These are phyloP conservation scores for Peromyscus maniculatus DNA, from an alignment of 2,113 vertebrate genomes.

Conservation along the genomic window DNA sequence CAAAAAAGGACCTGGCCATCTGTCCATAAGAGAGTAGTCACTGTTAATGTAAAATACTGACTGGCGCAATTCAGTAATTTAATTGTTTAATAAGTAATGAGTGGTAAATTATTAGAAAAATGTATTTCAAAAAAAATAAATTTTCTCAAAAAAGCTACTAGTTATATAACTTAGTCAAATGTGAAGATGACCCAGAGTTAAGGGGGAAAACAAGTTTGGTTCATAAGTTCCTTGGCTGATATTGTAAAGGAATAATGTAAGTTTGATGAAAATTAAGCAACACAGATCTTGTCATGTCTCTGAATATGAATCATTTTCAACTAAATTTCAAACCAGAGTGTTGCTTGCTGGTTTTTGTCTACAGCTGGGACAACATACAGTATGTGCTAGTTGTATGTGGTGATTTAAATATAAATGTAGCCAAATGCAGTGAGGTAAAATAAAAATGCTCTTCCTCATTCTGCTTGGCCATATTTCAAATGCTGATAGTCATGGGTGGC, in stretches of 20 bases:
- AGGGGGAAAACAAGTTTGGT: neutral
- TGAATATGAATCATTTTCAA: neutral
- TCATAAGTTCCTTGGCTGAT: neutral
- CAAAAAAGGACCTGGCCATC: neutral
- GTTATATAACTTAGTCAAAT: neutral
- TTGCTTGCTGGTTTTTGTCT: neutral
- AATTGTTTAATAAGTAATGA: neutral
- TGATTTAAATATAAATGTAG: neutral
- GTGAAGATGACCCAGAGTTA: neutral
- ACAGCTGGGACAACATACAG: neutral
- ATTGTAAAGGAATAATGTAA: neutral
- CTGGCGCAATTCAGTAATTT: neutral
- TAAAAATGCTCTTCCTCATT: neutral
- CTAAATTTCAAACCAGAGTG: neutral
- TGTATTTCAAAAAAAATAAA: slow-evolving; percentile 1
- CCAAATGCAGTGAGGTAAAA: neutral
- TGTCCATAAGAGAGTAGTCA: neutral
- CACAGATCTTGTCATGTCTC: neutral
- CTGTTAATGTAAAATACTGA: neutral
- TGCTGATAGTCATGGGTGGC: neutral
- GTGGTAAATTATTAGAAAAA: neutral
- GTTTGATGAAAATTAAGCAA: slow-evolving; percentile 34
- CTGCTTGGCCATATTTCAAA: neutral
- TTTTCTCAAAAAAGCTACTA: neutral
- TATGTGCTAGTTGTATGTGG: neutral